Evolutionary conservation across 2,797 vertebrate genomes (phyloP).

Genomic region (Todus mexicanus): DNA sequence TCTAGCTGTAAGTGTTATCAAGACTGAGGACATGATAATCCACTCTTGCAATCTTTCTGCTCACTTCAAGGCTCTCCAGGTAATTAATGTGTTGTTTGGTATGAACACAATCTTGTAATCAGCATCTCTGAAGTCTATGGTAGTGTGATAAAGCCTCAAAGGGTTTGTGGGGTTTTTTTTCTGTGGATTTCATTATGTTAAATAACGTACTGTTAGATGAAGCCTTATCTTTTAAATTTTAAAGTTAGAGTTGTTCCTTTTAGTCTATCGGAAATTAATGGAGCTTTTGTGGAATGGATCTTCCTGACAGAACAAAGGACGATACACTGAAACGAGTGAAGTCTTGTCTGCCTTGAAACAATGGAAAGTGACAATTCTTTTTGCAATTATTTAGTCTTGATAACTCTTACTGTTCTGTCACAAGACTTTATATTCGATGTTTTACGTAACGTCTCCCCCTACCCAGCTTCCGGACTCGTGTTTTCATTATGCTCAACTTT

Average conservation of each 20-base stretch:
- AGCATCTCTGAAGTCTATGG: slow-evolving; percentile 15
- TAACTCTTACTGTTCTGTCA: not conserved
- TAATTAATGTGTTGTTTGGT: slow-evolving; percentile 43
- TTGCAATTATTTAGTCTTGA: not conserved
- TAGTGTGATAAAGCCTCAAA: slow-evolving; percentile 21
- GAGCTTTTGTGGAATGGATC: not conserved
- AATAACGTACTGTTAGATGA: not conserved
- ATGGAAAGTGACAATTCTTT: not conserved
- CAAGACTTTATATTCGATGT: not conserved
- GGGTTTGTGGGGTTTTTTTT: not conserved
- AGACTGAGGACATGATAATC: slow-evolving; percentile 27
- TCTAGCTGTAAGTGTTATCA: slow-evolving; percentile 18
- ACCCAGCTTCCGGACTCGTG: not conserved
- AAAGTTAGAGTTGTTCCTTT: not conserved
- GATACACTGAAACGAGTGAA: not conserved
- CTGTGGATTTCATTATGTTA: slow-evolving; percentile 19
- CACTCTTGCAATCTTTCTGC: slow-evolving; percentile 17
- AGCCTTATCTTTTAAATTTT: slow-evolving; percentile 6
- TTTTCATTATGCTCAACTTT: not conserved
- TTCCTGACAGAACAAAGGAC: not conserved
- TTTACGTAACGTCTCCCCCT: not conserved
- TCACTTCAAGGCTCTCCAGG: slow-evolving; percentile 22
- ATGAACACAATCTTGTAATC: not conserved
- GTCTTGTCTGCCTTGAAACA: not conserved
- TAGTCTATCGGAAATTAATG: not conserved